phyloP scores from a whole-genome alignment of 2,113 vertebrate genomes.

The Eonycteris spelaea region DNA sequence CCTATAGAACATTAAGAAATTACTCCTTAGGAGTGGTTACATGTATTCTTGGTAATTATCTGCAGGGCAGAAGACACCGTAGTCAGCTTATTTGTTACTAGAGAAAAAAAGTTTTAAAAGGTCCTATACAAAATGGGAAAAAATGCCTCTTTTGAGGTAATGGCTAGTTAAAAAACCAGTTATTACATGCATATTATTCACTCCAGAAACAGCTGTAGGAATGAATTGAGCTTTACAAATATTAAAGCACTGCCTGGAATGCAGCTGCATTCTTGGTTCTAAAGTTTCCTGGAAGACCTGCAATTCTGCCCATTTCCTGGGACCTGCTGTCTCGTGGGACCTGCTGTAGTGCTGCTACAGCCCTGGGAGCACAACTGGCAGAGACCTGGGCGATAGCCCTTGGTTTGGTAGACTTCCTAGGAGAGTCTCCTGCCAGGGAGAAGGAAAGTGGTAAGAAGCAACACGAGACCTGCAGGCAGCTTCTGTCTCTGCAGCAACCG shows the following conservation, averaged over 20 bases:
- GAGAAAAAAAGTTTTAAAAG: neutral
- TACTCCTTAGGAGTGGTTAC: neutral
- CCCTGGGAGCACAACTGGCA: neutral
- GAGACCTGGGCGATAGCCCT: neutral
- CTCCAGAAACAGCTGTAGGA: neutral
- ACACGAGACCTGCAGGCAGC: neutral
- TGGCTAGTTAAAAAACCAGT: slow-evolving; percentile 3
- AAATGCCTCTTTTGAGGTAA: neutral
- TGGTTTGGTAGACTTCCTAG: neutral
- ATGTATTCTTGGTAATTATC: neutral
- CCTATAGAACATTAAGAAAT: neutral
- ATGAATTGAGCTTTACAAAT: neutral
- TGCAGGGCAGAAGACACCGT: neutral
- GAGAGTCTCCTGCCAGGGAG: neutral
- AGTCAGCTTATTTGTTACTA: neutral
- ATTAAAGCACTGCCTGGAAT: neutral
- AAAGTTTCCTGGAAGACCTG: neutral
- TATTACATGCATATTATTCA: neutral
- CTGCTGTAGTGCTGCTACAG: neutral
- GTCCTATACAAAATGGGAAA: neutral
- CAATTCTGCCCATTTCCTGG: neutral
- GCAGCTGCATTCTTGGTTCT: neutral
- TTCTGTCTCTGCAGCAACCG: neutral
- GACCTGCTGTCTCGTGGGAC: neutral
- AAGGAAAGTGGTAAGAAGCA: neutral